Percentiles rank a stretch among this genome's conserved stretches.
phyloP scores from a whole-genome alignment of 2,797 vertebrate genomes.

The Miichthys miiuy region DNA sequence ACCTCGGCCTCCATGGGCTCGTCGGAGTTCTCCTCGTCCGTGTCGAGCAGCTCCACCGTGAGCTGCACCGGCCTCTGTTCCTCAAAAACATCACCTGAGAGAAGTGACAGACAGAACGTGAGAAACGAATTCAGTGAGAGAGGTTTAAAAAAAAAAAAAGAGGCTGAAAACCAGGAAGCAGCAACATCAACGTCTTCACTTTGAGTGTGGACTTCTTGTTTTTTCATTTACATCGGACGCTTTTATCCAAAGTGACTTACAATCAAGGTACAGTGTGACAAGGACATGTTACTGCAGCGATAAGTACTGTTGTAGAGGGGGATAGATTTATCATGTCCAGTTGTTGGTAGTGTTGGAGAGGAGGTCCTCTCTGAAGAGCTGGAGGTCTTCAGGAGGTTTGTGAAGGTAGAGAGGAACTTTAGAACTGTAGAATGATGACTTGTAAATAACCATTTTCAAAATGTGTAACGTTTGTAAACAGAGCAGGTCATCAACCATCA shows the following conservation, averaged over 20 bases:
- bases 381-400: too few species aligned
- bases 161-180: not conserved
- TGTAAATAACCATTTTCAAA: not conserved
- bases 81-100: conserved; percentile 93
- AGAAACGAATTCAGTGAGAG: not conserved
- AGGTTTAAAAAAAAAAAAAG: not conserved
- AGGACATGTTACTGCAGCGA: too few species aligned
- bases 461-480: not conserved
- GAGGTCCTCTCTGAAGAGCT: too few species aligned
- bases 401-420: not conserved
- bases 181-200: not conserved
- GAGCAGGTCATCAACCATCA: not conserved
- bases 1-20: conserved; percentile 98
- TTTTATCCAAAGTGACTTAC: too few species aligned
- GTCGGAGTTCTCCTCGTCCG: conserved; percentile 97
- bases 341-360: too few species aligned
- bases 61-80: conserved; percentile 92
- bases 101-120: not conserved
- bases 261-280: too few species aligned
- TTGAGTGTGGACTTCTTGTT: too few species aligned
- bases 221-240: too few species aligned
- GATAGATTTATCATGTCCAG: too few species aligned
- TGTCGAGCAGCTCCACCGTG: conserved; percentile 96
- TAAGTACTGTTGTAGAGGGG: too few species aligned
- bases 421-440: not conserved